These are phyloP conservation scores for Entelurus aequoreus DNA, from an alignment of 2,113 vertebrate genomes.

Conservation along the genomic window DNA sequence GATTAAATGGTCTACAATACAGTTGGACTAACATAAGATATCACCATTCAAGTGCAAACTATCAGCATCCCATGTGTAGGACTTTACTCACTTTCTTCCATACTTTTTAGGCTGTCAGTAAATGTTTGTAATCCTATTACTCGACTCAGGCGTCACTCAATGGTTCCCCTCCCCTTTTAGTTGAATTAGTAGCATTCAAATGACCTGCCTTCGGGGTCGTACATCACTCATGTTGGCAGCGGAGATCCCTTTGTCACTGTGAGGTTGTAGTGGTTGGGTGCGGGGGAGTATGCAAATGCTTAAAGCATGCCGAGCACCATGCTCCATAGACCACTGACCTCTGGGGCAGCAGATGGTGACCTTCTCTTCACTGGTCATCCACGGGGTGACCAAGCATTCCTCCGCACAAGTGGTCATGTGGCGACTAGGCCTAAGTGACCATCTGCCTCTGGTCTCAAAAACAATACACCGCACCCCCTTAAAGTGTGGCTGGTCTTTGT, in stretches of 20 bases:
- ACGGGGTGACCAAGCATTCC: slow-evolving; percentile 59
- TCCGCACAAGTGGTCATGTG: slow-evolving; percentile 43
- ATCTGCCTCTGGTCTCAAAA: slow-evolving; percentile 57
- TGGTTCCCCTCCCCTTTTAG: neutral
- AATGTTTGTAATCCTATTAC: too few species aligned
- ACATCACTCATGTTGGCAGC: neutral
- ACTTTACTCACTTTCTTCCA: too few species aligned
- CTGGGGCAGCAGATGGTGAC: slow-evolving; percentile 62
- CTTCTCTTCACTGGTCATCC: slow-evolving; percentile 38
- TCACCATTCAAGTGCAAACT: neutral
- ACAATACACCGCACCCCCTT: slow-evolving; percentile 52
- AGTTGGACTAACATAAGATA: too few species aligned
- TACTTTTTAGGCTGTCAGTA: too few species aligned
- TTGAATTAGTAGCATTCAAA: neutral
- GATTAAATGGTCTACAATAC: too few species aligned
- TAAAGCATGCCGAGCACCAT: slow-evolving; percentile 14
- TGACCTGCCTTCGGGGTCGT: neutral
- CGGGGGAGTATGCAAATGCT: slow-evolving; percentile 19
- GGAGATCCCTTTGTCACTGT: neutral
- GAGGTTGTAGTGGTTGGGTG: neutral
- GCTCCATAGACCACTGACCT: slow-evolving; percentile 47
- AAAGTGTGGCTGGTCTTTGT: slow-evolving; percentile 55
- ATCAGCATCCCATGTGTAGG: neutral
- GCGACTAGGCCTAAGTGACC: slow-evolving; percentile 52
- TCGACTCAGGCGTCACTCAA: neutral